Evolutionary conservation across 2,113 vertebrate genomes (phyloP).

Genomic region (Istiophorus platypterus): DNA sequence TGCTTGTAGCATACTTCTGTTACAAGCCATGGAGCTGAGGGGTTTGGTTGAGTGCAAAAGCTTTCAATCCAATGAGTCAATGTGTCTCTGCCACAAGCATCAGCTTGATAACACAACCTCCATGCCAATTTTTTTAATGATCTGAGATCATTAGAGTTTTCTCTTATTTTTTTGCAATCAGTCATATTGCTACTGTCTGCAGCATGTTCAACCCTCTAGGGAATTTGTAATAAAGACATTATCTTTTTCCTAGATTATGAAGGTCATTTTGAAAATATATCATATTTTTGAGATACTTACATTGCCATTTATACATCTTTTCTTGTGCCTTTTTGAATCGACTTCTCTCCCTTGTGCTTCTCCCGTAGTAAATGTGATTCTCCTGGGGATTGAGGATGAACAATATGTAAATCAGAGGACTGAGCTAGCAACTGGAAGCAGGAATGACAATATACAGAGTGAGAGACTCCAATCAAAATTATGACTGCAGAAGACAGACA

Average conservation of each 20-base stretch:
- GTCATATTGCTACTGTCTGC: slow-evolving; percentile 59
- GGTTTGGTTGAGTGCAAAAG: slow-evolving; percentile 83
- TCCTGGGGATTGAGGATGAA: slow-evolving; percentile 46
- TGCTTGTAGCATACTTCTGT: slow-evolving; percentile 78
- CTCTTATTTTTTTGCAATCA: slow-evolving; percentile 62
- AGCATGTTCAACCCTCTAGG: slow-evolving; percentile 60
- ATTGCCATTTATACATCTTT: slow-evolving; percentile 52
- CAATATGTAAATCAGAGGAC: slow-evolving; percentile 64
- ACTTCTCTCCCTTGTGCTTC: slow-evolving; percentile 11
- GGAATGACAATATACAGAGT: slow-evolving; percentile 52
- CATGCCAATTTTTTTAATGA: slow-evolving; percentile 67
- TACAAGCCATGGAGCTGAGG: slow-evolving; percentile 67
- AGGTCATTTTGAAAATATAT: slow-evolving; percentile 71
- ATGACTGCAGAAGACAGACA: slow-evolving; percentile 47
- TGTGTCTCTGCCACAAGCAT: slow-evolving; percentile 76
- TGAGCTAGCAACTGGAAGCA: slow-evolving; percentile 63
- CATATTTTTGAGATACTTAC: slow-evolving; percentile 40
- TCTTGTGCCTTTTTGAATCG: slow-evolving; percentile 44
- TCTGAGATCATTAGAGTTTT: slow-evolving; percentile 65
- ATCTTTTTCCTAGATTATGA: slow-evolving; percentile 76
- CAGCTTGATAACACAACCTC: slow-evolving; percentile 66
- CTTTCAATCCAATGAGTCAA: slow-evolving; percentile 84
- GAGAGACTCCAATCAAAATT: slow-evolving; percentile 60
- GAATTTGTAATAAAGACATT: slow-evolving; percentile 71
- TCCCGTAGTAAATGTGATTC: slow-evolving; percentile 25